These are phyloP conservation scores for Brachionus manjavacas DNA, from an alignment of 1,140 invertebrate species.

Conservation along the genomic window DNA sequence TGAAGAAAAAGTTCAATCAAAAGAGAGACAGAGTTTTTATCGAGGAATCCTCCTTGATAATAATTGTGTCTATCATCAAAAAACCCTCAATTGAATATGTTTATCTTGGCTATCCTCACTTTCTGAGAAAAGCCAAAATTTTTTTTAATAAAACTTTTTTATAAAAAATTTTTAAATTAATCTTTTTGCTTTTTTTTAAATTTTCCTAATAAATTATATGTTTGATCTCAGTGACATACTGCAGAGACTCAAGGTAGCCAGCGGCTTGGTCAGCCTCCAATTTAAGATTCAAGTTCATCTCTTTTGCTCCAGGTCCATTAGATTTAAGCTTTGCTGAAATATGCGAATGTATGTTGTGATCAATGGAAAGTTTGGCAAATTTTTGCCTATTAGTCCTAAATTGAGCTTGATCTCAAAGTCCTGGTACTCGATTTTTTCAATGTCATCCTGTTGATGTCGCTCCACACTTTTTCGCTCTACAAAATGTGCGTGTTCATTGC, in stretches of 20 bases:
- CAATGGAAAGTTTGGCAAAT: slow-evolving; percentile 1
- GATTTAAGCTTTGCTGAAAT: slow-evolving; percentile 2
- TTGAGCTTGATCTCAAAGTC: not conserved
- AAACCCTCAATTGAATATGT: too few species aligned
- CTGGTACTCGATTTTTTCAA: not conserved
- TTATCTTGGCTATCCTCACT: too few species aligned
- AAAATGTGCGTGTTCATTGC: not conserved
- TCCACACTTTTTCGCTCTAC: not conserved
- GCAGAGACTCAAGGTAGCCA: not conserved
- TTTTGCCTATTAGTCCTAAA: not conserved
- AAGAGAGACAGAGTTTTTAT: too few species aligned
- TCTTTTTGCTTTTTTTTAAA: too few species aligned
- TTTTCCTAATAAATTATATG: too few species aligned
- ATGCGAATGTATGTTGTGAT: not conserved
- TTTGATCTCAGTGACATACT: not conserved
- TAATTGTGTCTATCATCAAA: too few species aligned
- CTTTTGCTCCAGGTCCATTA: not conserved
- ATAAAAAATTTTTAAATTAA: too few species aligned
- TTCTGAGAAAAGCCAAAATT: too few species aligned
- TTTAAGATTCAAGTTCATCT: not conserved
- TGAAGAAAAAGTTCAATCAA: too few species aligned
- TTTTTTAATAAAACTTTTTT: too few species aligned
- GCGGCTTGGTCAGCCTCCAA: not conserved
- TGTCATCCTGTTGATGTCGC: not conserved
- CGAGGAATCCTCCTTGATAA: too few species aligned